Base-by-base conservation (phyloP, 2,113 vertebrate species). In the Neolamprologus sp. region DNA sequence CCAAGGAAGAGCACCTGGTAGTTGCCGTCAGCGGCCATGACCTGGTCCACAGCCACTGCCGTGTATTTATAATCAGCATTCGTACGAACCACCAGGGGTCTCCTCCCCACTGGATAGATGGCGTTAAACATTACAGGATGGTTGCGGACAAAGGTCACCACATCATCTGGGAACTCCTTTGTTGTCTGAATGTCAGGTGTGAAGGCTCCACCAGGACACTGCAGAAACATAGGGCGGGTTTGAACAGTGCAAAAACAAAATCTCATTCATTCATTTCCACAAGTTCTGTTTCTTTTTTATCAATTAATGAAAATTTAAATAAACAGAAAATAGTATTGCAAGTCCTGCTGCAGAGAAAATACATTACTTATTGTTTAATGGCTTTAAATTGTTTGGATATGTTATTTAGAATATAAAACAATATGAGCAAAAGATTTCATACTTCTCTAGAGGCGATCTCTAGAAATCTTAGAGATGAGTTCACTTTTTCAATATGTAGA, bases 131-230 rank as follows among this genome's bases (percentile, higher is more conserved):
- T 99, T 91, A 99, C 95, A 1, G 99, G 99, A 55, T 99, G 99
- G 85, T 99, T 99, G 81, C 99, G 96, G 23, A 99, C 98, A 55
- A 99, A 99, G 81, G 97, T 99, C 93, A 99, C 98, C 87, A 99
- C 99, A 1, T 99, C 99, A 3, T 99, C 99, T 11, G 99, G 98
- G 89, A 99, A 99, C 92, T 99, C 98, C 89, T 99, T 99, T 58
- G 98, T 99, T 31, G 98, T 98, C 53, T 96, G 87, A 89, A 98
- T 96, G 53, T 98, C 97, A 35, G 98, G 99, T 4, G 99, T 99
- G 93, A 99, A 99, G 9, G 99, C 98, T 93, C 99, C 98, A 51
- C 99, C 99, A 0, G 99, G 99, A 83, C 99, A 99, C 99, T 99
- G 81, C 35, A 63, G 17, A 88, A 7, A 68, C 45, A 82, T 9